These are phyloP conservation scores for Furnarius figulus DNA, from an alignment of 2,113 vertebrate species.

Conservation along the genomic window DNA sequence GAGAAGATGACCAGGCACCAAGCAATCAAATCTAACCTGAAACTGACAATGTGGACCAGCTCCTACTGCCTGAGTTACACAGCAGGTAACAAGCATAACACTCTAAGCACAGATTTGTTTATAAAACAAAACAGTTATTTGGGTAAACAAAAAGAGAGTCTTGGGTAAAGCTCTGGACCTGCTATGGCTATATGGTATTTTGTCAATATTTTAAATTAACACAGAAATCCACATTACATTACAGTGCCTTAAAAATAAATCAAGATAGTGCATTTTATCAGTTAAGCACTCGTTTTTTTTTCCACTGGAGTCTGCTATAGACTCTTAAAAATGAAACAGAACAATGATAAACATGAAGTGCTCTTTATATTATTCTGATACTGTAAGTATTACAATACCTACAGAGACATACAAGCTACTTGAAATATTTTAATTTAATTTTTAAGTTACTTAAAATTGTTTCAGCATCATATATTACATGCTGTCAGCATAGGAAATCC, in stretches of 20 bases:
- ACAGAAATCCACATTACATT: neutral
- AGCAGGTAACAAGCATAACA: neutral
- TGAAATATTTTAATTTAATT: neutral
- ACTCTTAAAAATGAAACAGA: neutral
- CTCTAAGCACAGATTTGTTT: neutral
- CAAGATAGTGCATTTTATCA: neutral
- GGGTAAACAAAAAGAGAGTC: neutral
- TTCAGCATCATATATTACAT: neutral
- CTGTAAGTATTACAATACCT: neutral
- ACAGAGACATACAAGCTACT: neutral
- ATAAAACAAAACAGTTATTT: slow-evolving; percentile 2
- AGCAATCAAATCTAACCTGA: slow-evolving; percentile 42
- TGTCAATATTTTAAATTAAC: neutral
- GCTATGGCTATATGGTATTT: neutral
- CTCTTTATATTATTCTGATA: neutral
- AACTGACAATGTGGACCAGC: neutral
- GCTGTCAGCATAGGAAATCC: neutral
- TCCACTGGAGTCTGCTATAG: neutral
- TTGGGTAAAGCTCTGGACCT: neutral
- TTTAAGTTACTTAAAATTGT: neutral
- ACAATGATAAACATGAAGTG: neutral
- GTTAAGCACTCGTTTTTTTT: neutral
- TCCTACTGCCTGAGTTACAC: neutral
- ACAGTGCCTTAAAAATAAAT: neutral
- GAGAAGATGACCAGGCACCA: neutral